A percentile compares a stretch with the other conserved stretches of the same genome.
Evolutionary conservation across 1,140 invertebrate species (phyloP).

Genomic region (Sinonovacula constricta): DNA sequence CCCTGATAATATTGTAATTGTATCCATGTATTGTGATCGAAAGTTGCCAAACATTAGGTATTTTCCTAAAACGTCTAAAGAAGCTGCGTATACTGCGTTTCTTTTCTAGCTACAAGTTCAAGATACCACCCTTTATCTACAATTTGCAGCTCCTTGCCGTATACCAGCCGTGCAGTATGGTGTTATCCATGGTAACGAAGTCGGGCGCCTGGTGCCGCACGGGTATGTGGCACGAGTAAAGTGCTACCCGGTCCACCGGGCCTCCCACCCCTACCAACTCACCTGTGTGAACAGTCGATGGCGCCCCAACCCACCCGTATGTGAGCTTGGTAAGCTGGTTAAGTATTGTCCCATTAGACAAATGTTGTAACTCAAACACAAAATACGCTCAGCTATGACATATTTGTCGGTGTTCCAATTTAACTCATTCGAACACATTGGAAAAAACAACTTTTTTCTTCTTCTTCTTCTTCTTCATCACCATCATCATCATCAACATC

Average conservation of each 20-base stretch:
- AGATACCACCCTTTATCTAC: not conserved
- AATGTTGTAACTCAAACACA: not conserved
- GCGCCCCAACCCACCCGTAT: conserved; percentile 9
- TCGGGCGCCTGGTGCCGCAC: conserved; percentile 20
- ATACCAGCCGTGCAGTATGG: conserved; percentile 27
- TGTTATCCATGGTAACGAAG: not conserved
- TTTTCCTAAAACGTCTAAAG: no score
- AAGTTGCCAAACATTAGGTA: no score
- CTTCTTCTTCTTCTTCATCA: not conserved
- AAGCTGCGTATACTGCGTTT: no score
- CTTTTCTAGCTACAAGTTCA: not conserved
- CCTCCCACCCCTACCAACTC: not conserved
- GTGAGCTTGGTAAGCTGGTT: conserved; percentile 14
- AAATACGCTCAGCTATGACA: not conserved
- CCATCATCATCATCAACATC: not conserved
- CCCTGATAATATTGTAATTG: no score
- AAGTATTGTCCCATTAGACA: not conserved
- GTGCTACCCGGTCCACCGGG: conserved; percentile 27
- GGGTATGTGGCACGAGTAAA: conserved; percentile 7
- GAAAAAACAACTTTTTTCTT: not conserved
- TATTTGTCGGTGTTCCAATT: not conserved
- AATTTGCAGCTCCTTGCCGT: conserved; percentile 11
- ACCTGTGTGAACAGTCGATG: conserved; percentile 24
- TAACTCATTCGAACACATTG: not conserved
- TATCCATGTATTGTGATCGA: not conserved